Base-by-base conservation (phyloP, 2,888 invertebrate genomes). In the Apotomis betuletana region DNA sequence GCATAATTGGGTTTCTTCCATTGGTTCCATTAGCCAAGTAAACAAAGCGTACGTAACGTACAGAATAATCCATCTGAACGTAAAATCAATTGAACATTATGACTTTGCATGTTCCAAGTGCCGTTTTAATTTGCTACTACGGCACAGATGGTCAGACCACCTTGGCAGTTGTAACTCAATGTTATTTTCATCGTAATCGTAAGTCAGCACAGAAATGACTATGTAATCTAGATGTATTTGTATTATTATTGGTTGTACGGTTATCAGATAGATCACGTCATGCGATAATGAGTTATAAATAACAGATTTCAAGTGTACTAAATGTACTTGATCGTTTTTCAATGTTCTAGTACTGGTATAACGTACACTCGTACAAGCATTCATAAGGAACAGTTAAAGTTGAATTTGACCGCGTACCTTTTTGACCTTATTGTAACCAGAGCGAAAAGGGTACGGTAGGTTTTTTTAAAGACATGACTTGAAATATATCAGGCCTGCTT, bases 1-100 rank as follows among this genome's bases (percentile, higher is more conserved):
- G 8, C 44, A 5, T 4, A 10, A 57, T 27, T 15, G 15, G 36
- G 5, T 27, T 36, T 58, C 58, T 38, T 38, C 58, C 2, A 49
- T 10, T 49, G 49, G 9, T 36, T 57, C 27, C 27, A 27, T 27
- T 38, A 58, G 12, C 12, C 38, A 52, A 52, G 63, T 64, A 55
- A 54, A 52, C 54, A 64, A 64, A 64, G 44, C 44, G 27, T 15
- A 52, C 10, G 13, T 38, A 38, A 15, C 0, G 15, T 15, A 15
- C 38, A 13, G 13, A 54, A 41, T n/a, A 46, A 44, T 46, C 27
- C 27, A 5, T 10, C n/a, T 46, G 46, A 27, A 44, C 55, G 44
- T 64, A 64, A 55, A 64, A 64, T 64, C 41, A 41, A 64, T 54
- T 64, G 52, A 55, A 55, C 12, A 27, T 64, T 44, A 64, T 55